phyloP scores from a whole-genome alignment of 2,888 invertebrate genomes.

The Automeris io region DNA sequence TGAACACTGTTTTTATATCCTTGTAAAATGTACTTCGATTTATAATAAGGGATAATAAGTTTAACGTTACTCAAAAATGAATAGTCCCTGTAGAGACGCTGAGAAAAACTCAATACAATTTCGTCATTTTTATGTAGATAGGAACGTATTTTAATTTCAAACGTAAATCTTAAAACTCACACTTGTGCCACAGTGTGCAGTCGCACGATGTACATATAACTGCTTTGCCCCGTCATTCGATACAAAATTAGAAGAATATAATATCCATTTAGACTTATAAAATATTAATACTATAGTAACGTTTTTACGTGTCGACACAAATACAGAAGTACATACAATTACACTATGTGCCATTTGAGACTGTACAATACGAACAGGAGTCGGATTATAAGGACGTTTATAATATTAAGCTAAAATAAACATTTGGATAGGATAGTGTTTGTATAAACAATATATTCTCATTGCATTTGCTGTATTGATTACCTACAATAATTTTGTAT shows the following conservation, averaged over 20 bases:
- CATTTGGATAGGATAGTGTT: conserved; percentile 22
- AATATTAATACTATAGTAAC: conserved; percentile 64
- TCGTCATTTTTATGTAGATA: too few relatives aligned
- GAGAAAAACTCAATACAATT: too few relatives aligned
- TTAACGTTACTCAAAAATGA: too few relatives aligned
- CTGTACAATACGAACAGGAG: conserved; percentile 26
- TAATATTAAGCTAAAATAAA: conserved; percentile 12
- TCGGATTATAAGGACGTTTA: conserved; percentile 23
- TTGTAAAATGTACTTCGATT: too few relatives aligned
- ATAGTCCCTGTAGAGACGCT: too few relatives aligned
- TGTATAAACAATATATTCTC: conserved; percentile 19
- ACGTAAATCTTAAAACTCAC: too few relatives aligned
- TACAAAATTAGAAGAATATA: conserved; percentile 78
- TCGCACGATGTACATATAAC: not conserved
- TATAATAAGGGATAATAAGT: too few relatives aligned
- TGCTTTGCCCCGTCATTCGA: too few relatives aligned
- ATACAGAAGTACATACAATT: conserved; percentile 54
- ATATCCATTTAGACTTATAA: conserved; percentile 73
- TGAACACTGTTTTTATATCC: too few relatives aligned
- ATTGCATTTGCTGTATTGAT: conserved; percentile 29
- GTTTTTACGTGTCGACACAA: conserved; percentile 59
- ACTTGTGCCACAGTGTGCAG: too few relatives aligned
- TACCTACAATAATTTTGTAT: conserved; percentile 17
- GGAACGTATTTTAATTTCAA: too few relatives aligned
- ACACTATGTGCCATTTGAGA: conserved; percentile 45